Conservation (phyloP, 92 coral and sea anemone species). For the Plumapathes pennacea region DNA sequence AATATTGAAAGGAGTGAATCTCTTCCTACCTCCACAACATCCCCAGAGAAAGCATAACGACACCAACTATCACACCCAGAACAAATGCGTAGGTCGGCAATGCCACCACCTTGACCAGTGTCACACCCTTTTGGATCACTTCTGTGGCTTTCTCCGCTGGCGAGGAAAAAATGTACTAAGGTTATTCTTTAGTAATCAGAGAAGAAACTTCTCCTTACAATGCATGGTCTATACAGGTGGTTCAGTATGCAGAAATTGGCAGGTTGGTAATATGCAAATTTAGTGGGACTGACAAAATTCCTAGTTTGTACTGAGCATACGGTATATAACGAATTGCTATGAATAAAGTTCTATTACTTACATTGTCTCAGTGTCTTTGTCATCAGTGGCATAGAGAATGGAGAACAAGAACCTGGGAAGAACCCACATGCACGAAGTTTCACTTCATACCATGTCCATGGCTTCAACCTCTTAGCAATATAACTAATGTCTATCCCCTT, state of each 20-base stretch:
- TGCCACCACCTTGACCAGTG: constrained; percentile 54
- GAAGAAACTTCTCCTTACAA: too few species aligned
- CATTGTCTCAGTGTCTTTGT: constrained; percentile 69
- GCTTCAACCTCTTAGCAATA: constrained; percentile 84
- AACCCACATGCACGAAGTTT: constrained; percentile 92
- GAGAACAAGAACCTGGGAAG: constrained; percentile 77
- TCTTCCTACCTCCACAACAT: constrained; percentile 71
- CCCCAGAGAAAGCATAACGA: constrained; percentile 64
- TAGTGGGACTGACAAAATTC: too few species aligned
- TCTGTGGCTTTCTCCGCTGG: constrained; percentile 66
- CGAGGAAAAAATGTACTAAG: background rate
- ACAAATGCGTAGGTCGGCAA: constrained; percentile 70
- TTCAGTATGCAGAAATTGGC: too few species aligned
- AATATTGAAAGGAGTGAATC: too few species aligned
- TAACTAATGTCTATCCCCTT: constrained; percentile 92
- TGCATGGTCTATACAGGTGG: too few species aligned
- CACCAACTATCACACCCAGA: constrained; percentile 72
- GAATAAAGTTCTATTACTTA: constrained; percentile 48
- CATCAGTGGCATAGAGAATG: constrained; percentile 62
- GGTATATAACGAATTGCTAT: too few species aligned
- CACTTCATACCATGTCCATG: constrained; percentile 85
- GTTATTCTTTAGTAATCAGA: too few species aligned
- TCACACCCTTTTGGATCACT: constrained; percentile 53
- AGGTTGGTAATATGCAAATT: background rate
- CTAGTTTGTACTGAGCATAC: too few species aligned